phyloP scores from a whole-genome alignment of 2,888 invertebrate species.

The Strigamia crassipes region DNA sequence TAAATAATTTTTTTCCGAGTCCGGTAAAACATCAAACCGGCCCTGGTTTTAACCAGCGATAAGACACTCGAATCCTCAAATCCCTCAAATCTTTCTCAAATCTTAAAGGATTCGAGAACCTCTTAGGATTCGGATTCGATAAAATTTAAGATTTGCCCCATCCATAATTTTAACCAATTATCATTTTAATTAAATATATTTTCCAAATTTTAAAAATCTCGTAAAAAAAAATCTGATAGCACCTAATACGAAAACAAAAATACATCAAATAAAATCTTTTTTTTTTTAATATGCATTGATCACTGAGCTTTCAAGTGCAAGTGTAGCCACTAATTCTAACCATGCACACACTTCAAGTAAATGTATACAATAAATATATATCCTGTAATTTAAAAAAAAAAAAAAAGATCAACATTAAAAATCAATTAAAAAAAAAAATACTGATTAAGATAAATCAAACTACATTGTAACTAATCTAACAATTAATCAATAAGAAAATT shows the following conservation, averaged over 20 bases:
- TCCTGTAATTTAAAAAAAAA: slow-evolving; percentile 6
- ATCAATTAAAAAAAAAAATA: background rate
- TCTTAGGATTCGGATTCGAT: too few species aligned
- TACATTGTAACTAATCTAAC: background rate
- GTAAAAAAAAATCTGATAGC: background rate
- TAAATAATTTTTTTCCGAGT: too few species aligned
- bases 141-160: too few species aligned
- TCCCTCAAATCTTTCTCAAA: too few species aligned
- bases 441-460: background rate
- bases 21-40: too few species aligned
- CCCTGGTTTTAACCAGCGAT: too few species aligned
- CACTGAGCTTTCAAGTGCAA: slow-evolving; percentile 24
- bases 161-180: too few species aligned
- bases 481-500: background rate
- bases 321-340: background rate
- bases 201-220: too few species aligned
- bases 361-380: background rate
- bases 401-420: background rate
- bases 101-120: too few species aligned
- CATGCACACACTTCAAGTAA: background rate
- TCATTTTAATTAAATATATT: too few species aligned
- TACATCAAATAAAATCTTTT: too few species aligned
- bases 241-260: background rate
- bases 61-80: too few species aligned
- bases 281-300: background rate